Conservation (phyloP, 2,888 invertebrate genomes). For the Tetrapedia diversipes region DNA sequence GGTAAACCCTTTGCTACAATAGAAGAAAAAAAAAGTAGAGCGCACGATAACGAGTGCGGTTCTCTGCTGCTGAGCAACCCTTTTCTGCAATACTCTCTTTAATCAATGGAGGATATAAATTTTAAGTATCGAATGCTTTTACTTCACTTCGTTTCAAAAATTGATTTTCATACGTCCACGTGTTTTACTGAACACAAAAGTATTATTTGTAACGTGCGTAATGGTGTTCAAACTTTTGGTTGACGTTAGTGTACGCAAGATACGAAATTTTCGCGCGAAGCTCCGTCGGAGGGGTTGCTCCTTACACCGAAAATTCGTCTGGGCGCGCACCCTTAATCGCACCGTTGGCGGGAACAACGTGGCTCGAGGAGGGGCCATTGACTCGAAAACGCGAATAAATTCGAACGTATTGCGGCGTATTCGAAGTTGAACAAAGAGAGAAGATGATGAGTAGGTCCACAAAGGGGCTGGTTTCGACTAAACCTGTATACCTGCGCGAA, state of each 20-base stretch:
- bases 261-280: not conserved
- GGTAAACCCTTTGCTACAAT: too few relatives aligned
- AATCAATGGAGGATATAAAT: too few relatives aligned
- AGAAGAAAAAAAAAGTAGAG: too few relatives aligned
- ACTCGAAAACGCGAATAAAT: conserved; percentile 42
- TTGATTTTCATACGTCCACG: too few relatives aligned
- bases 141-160: too few relatives aligned
- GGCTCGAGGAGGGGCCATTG: conserved; percentile 15
- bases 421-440: conserved; percentile 13
- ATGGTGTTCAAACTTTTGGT: too few relatives aligned
- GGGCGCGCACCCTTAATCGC: conserved; percentile 32
- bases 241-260: not conserved
- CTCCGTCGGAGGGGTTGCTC: not conserved
- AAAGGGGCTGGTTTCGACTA: conserved; percentile 10
- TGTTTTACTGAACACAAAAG: too few relatives aligned
- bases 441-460: not conserved
- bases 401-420: conserved; percentile 23
- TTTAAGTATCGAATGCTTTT: too few relatives aligned
- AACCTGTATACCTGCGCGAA: conserved; percentile 24
- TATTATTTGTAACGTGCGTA: too few relatives aligned
- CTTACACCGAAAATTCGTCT: conserved; percentile 6
- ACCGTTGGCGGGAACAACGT: conserved; percentile 17
- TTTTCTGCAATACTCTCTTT: too few relatives aligned
- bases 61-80: too few relatives aligned
- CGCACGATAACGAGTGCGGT: too few relatives aligned